phyloP scores from a whole-genome alignment of 2,797 vertebrate species.

The Poecile montanus region DNA sequence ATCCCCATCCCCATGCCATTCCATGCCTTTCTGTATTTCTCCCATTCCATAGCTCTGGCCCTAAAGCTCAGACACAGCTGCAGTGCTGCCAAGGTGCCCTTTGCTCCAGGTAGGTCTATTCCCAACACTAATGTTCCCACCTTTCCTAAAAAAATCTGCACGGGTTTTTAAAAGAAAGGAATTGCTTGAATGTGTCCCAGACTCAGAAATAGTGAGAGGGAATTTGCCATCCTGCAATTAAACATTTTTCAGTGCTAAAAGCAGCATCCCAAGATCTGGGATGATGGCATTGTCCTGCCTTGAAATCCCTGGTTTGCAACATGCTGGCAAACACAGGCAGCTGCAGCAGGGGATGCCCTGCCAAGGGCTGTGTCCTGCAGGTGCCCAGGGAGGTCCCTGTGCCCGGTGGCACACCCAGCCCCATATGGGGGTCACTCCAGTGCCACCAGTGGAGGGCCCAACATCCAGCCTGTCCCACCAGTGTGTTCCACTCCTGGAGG shows the following conservation, averaged over 20 bases:
- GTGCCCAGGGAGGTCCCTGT: background rate
- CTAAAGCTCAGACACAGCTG: background rate
- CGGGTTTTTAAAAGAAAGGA: background rate
- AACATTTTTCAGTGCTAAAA: background rate
- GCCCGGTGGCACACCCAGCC: accelerated
- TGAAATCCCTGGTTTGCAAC: background rate
- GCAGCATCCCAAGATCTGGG: background rate
- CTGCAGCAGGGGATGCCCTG: background rate
- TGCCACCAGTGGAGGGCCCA: background rate
- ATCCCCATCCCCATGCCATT: background rate
- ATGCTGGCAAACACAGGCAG: background rate
- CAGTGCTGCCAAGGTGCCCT: background rate
- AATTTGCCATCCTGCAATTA: background rate
- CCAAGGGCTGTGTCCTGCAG: background rate
- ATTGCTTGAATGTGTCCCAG: background rate
- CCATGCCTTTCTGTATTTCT: background rate
- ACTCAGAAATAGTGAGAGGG: background rate
- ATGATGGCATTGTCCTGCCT: background rate
- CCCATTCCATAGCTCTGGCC: background rate
- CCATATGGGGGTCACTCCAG: background rate
- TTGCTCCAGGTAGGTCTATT: background rate
- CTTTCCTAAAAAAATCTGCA: background rate
- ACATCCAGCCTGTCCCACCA: background rate
- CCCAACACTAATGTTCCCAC: background rate
- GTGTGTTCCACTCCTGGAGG: background rate